Percentiles rank a stretch among this genome's conserved stretches.
Conservation (phyloP, 64 coral and sea anemone genomes). For the Actinia equina region DNA sequence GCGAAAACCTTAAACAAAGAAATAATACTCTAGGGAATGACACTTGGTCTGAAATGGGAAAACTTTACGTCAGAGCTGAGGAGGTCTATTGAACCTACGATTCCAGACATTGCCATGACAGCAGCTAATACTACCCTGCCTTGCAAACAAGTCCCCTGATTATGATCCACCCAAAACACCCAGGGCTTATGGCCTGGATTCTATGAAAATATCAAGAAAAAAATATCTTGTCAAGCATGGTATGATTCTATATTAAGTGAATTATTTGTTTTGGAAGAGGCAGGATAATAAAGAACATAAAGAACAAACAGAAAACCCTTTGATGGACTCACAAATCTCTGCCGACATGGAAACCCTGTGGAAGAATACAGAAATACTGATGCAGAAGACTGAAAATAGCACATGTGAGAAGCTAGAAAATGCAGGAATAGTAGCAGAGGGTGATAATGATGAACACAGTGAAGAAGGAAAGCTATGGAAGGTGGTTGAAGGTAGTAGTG, state of each 20-base stretch:
- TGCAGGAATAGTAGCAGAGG: slow-evolving; percentile 71
- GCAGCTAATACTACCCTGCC: too few relatives aligned
- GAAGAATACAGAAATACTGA: slow-evolving; percentile 59
- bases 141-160: too few relatives aligned
- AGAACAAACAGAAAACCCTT: not conserved
- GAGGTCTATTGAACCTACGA: too few relatives aligned
- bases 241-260: not conserved
- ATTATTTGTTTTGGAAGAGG: slow-evolving; percentile 16
- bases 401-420: slow-evolving; percentile 75
- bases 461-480: slow-evolving; percentile 73
- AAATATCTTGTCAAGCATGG: too few relatives aligned
- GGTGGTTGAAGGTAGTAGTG: slow-evolving; percentile 60
- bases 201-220: not conserved
- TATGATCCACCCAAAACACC: too few relatives aligned
- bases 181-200: too few relatives aligned
- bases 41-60: too few relatives aligned
- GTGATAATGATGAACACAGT: slow-evolving; percentile 41
- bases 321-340: not conserved
- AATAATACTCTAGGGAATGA: too few relatives aligned
- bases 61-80: too few relatives aligned
- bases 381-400: slow-evolving; percentile 41
- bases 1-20: too few relatives aligned
- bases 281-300: slow-evolving; percentile 43
- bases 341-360: slow-evolving; percentile 35
- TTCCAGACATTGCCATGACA: too few relatives aligned